Conservation (phyloP, 53 echinoderm and acorn worm genomes). For the Mesocentrotus franciscanus region DNA sequence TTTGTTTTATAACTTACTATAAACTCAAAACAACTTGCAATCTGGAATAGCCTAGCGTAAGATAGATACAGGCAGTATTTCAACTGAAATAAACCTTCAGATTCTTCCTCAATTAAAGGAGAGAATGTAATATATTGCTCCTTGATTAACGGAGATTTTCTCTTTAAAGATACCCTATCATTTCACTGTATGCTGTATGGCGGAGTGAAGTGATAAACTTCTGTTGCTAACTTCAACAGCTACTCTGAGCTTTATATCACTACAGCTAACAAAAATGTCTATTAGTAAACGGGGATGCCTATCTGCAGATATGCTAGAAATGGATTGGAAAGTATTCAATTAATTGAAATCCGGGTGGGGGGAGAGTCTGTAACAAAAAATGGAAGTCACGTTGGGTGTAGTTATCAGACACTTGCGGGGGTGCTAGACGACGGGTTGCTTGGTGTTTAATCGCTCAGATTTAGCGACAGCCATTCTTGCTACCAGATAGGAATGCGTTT, state of each 20-base stretch:
- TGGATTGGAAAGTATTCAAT: slow-evolving; percentile 14
- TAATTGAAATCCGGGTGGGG: slow-evolving; percentile 30
- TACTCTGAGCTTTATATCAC: not conserved
- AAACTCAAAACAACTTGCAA: too few species aligned
- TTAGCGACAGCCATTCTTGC: not conserved
- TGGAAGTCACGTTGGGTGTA: not conserved
- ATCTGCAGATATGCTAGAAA: not conserved
- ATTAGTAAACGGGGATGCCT: not conserved
- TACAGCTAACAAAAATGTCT: not conserved
- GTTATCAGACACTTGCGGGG: slow-evolving; percentile 32
- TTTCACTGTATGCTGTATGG: not conserved
- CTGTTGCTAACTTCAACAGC: slow-evolving; percentile 25
- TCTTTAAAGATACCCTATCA: slow-evolving; percentile 39
- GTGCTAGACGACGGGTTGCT: slow-evolving; percentile 1
- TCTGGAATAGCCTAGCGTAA: too few species aligned
- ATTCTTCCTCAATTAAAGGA: not conserved
- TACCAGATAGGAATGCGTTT: not conserved
- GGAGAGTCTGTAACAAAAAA: not conserved
- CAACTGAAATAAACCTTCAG: not conserved
- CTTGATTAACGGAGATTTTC: not conserved
- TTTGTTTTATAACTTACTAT: too few species aligned
- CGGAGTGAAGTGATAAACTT: slow-evolving; percentile 11
- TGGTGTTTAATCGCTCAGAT: slow-evolving; percentile 28
- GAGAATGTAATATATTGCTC: not conserved
- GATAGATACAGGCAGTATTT: not conserved